Evolutionary conservation across 2,113 vertebrate genomes (phyloP).

Genomic region (Dolichotis patagonum): DNA sequence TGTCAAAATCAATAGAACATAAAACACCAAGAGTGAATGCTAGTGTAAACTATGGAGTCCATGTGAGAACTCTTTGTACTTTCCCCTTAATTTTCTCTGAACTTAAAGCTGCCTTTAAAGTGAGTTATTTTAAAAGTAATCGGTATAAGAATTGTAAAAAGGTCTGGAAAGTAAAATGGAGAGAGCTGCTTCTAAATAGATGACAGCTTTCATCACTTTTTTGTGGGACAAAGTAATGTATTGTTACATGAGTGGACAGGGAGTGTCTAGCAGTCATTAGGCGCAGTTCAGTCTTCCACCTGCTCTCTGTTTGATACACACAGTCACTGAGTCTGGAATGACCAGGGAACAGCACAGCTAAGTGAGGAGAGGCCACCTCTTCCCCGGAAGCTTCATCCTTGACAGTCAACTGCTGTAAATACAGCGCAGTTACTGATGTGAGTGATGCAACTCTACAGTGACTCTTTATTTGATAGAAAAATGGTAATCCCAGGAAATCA

Average conservation of each 20-base stretch:
- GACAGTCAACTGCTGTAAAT: not conserved
- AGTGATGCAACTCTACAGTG: not conserved
- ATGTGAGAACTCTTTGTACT: not conserved
- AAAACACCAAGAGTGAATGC: not conserved
- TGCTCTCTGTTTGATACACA: not conserved
- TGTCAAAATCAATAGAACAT: not conserved
- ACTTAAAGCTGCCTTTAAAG: not conserved
- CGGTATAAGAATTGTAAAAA: not conserved
- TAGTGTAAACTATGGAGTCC: not conserved
- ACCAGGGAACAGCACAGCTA: not conserved
- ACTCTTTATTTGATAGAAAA: slow-evolving; percentile 25
- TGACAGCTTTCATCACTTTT: not conserved
- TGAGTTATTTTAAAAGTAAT: not conserved
- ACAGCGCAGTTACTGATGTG: not conserved
- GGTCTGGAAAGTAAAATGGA: not conserved
- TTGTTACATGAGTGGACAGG: not conserved
- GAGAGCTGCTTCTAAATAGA: not conserved
- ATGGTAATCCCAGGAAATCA: not conserved
- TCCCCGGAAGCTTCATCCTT: slow-evolving; percentile 31
- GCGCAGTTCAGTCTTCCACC: not conserved
- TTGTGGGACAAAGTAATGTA: not conserved
- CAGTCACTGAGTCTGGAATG: not conserved
- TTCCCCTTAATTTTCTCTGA: slow-evolving; percentile 4
- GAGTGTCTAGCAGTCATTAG: not conserved
- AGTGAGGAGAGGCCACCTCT: not conserved